phyloP scores from a whole-genome alignment of 2,113 vertebrate species.

The Furnarius figulus region DNA sequence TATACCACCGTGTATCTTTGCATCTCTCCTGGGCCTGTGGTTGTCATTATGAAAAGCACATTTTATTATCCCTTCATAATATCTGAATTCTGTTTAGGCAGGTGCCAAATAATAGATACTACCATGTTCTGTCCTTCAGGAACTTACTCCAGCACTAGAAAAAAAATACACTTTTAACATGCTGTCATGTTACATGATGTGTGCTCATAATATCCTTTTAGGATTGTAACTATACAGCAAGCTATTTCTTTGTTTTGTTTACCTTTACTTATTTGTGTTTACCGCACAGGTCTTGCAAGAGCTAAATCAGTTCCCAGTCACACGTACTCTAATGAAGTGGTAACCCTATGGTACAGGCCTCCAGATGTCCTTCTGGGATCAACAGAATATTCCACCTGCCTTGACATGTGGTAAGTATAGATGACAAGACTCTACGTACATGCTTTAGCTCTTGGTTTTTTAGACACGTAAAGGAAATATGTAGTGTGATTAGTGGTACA shows the following conservation, averaged over 20 bases:
- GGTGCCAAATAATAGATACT: neutral
- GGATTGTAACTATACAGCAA: neutral
- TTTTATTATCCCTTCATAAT: neutral
- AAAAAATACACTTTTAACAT: neutral
- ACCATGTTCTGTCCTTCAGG: neutral
- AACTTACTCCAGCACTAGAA: neutral
- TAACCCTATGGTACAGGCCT: slow-evolving; percentile 96
- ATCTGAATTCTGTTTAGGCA: neutral
- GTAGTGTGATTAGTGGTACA: neutral
- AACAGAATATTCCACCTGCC: slow-evolving; percentile 96
- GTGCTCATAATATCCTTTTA: neutral
- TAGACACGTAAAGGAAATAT: neutral
- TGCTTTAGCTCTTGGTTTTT: neutral
- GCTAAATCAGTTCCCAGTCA: slow-evolving; percentile 97
- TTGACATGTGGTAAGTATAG: slow-evolving; percentile 94
- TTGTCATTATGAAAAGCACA: neutral
- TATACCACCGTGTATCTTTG: neutral
- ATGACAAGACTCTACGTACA: neutral
- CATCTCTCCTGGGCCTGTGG: neutral
- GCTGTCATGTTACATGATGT: accelerated
- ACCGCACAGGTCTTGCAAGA: slow-evolving; percentile 86
- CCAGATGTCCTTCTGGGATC: slow-evolving; percentile 96
- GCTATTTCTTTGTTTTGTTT: neutral
- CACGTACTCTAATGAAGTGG: slow-evolving; percentile 97
- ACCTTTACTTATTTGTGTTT: slow-evolving; percentile 16